Base-by-base conservation (phyloP, 2,888 invertebrate species). In the Tetrapedia diversipes region DNA sequence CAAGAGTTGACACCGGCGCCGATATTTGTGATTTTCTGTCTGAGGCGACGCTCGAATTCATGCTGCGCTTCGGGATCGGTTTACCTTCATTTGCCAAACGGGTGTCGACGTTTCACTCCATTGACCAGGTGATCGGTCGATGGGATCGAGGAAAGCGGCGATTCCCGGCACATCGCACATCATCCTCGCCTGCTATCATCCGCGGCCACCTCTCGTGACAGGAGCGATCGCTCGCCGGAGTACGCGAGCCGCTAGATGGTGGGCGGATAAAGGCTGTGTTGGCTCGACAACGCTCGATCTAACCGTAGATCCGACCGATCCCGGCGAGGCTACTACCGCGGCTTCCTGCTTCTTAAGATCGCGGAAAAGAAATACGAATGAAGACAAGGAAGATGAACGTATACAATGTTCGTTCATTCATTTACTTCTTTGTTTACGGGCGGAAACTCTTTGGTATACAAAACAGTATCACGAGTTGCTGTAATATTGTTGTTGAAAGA, bases 91-190 rank as follows among this genome's bases (percentile, higher is more conserved):
- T 57, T 66, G n/a, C 16, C 19, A 66, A 47, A n/a, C 19, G 47
- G 59, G 57, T 66, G 66, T 59, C 66, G 64, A 61, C 64, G 65
- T 65, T 51, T 65, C 51, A 59, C 65, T 51, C 37, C 49, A 49
- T 57, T 32, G 57, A 29, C 24, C 49, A 27, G 24, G 34, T 32
- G 64, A 49, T 51, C 27, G n/a, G 39, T 37, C 45, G 22, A 41
- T 53, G 22, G 34, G 64, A 64, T 70, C 47, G 47, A n/a, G 24
- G 16, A 56, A 70, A 56, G 39, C 37, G 54, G 37, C 22, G 19
- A 63, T 29, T 19, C 24, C 43, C 64, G 59, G 34, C 75, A 29
- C 47, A 49, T 59, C 68, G 68, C 66, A 54, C 61, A 43, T 49
- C 70, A 45, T 54, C 43, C 43, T 64, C n/a, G 32, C n/a, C 53